phyloP scores from a whole-genome alignment of 2,113 vertebrate genomes.

The Paracyprichromis sp. region DNA sequence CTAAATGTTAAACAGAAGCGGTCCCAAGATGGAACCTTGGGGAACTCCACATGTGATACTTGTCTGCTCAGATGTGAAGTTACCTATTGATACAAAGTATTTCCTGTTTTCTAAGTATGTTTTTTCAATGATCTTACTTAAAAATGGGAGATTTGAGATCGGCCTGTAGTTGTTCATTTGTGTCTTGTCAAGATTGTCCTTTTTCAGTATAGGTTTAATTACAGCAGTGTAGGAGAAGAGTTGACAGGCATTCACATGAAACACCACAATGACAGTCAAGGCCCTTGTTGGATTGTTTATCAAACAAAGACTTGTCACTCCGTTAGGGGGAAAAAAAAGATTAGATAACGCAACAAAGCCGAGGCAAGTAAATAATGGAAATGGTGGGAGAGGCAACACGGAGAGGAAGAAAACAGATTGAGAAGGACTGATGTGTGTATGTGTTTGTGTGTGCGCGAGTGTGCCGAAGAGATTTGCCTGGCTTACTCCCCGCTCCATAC shows the following conservation, averaged over 20 bases:
- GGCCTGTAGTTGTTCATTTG: neutral
- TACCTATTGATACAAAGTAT: too few species aligned
- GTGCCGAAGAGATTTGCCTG: neutral
- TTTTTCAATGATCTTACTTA: neutral
- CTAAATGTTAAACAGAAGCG: too few species aligned
- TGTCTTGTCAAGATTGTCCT: neutral
- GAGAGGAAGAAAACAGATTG: neutral
- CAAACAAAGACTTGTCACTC: slow-evolving; percentile 40
- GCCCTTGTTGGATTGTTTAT: slow-evolving; percentile 41
- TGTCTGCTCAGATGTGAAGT: too few species aligned
- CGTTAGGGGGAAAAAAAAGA: neutral
- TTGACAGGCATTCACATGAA: slow-evolving; percentile 24
- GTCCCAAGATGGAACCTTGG: too few species aligned
- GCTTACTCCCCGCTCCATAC: neutral
- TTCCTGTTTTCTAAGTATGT: too few species aligned
- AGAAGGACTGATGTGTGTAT: neutral
- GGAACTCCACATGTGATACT: too few species aligned
- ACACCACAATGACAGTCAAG: slow-evolving; percentile 18
- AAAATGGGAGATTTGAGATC: neutral
- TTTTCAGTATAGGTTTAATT: neutral
- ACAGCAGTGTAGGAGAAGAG: neutral
- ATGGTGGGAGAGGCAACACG: neutral
- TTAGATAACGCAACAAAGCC: slow-evolving; percentile 21
- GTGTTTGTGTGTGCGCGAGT: neutral
- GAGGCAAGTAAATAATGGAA: slow-evolving; percentile 4